These are phyloP conservation scores for Plebejus melissa DNA, from an alignment of 2,888 invertebrate genomes.

Conservation along the genomic window DNA sequence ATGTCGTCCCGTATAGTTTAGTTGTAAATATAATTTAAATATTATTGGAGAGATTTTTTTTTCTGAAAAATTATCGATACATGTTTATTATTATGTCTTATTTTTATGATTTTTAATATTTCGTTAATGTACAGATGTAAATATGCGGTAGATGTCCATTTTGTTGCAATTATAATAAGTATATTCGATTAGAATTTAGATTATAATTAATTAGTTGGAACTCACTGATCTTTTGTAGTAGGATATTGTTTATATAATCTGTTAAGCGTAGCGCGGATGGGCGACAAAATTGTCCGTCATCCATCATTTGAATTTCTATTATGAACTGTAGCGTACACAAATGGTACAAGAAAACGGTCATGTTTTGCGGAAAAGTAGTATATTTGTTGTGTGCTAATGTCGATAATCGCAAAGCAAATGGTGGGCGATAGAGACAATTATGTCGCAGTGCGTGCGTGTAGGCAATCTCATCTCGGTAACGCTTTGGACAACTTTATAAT, in stretches of 20 bases:
- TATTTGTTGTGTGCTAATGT: neutral
- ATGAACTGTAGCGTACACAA: no score
- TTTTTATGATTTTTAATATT: conserved; percentile 67
- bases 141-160: conserved; percentile 61
- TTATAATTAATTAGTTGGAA: conserved; percentile 31
- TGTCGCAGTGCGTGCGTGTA: neutral
- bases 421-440: neutral
- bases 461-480: conserved; percentile 37
- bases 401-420: no score
- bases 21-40: conserved; percentile 76
- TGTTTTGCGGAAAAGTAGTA: neutral
- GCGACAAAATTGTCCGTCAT: neutral
- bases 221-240: conserved; percentile 17
- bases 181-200: conserved; percentile 38
- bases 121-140: conserved; percentile 76
- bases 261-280: conserved; percentile 9
- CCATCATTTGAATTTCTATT: no score
- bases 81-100: conserved; percentile 71
- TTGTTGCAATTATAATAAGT: conserved; percentile 51
- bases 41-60: conserved; percentile 54
- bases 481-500: conserved; percentile 49
- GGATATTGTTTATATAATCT: conserved; percentile 25
- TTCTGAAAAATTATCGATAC: conserved; percentile 63
- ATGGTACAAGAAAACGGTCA: neutral
- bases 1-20: conserved; percentile 73